phyloP scores from a whole-genome alignment of 2,888 invertebrate genomes.

The Pomacea canaliculata region DNA sequence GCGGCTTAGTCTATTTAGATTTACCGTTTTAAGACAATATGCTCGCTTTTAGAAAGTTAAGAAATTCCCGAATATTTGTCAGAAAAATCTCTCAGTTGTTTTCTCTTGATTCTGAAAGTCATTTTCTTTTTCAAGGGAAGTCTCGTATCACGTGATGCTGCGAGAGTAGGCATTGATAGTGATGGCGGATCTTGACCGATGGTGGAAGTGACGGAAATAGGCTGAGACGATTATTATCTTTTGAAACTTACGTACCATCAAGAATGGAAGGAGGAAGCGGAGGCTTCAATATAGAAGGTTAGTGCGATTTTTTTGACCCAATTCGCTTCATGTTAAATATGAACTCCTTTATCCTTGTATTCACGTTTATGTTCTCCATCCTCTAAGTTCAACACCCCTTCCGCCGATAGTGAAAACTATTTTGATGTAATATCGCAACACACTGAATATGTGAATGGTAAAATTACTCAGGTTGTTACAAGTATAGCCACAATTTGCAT shows the following conservation, averaged over 20 bases:
- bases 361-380: no score
- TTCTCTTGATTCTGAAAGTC: conserved; percentile 6
- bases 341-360: no score
- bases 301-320: background rate
- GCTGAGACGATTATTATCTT: background rate
- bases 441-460: no score
- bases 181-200: conserved; percentile 13
- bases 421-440: no score
- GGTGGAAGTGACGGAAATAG: conserved; percentile 22
- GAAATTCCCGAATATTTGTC: background rate
- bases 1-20: no score
- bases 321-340: no score
- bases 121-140: background rate
- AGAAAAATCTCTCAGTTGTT: background rate
- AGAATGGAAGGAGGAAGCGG: conserved; percentile 15
- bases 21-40: background rate
- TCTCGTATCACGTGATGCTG: conserved; percentile 15
- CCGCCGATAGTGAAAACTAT: no score
- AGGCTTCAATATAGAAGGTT: conserved; percentile 18
- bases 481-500: no score
- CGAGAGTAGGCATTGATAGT: conserved; percentile 8
- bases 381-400: no score
- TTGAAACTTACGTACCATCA: no score
- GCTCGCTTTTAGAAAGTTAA: background rate
- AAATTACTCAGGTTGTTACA: no score